phyloP scores from a whole-genome alignment of 1,140 invertebrate species.

The Dendrolimus punctatus region DNA sequence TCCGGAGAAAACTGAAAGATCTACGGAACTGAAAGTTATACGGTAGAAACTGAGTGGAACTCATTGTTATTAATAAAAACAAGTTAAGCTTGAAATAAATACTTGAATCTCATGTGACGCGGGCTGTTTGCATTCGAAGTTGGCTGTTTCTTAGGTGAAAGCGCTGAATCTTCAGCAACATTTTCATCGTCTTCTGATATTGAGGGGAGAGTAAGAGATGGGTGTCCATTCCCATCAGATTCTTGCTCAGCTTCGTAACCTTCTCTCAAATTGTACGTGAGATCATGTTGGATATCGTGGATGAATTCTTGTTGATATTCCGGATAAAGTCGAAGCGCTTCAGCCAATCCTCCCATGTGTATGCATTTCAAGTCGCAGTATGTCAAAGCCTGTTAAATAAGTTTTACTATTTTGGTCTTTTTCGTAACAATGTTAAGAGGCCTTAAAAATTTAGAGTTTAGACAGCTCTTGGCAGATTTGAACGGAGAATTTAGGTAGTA shows the following conservation, averaged over 20 bases:
- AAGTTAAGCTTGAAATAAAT: background rate
- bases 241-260: constrained; percentile 91
- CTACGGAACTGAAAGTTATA: too few species aligned
- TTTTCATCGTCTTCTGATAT: constrained; percentile 96
- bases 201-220: constrained; percentile 87
- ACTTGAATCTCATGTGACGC: constrained; percentile 78
- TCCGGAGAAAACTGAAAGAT: too few species aligned
- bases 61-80: too few species aligned
- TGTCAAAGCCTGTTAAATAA: constrained; percentile 80
- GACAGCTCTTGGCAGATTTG: too few species aligned
- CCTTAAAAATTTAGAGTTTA: too few species aligned
- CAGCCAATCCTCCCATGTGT: constrained; percentile 90
- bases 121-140: constrained; percentile 77
- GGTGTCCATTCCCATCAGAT: constrained; percentile 84
- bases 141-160: constrained; percentile 75
- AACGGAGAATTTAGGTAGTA: too few species aligned
- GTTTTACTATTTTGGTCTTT: constrained; percentile 6
- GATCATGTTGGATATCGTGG: constrained; percentile 94
- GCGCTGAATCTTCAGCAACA: constrained; percentile 80
- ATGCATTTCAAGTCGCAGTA: constrained; percentile 98
- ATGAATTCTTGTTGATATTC: constrained; percentile 95
- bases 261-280: constrained; percentile 95
- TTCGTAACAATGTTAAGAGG: background rate
- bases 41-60: too few species aligned
- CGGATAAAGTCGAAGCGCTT: constrained; percentile 91